These are phyloP conservation scores for Selene dorsalis DNA, from an alignment of 2,797 vertebrate genomes.

Conservation along the genomic window DNA sequence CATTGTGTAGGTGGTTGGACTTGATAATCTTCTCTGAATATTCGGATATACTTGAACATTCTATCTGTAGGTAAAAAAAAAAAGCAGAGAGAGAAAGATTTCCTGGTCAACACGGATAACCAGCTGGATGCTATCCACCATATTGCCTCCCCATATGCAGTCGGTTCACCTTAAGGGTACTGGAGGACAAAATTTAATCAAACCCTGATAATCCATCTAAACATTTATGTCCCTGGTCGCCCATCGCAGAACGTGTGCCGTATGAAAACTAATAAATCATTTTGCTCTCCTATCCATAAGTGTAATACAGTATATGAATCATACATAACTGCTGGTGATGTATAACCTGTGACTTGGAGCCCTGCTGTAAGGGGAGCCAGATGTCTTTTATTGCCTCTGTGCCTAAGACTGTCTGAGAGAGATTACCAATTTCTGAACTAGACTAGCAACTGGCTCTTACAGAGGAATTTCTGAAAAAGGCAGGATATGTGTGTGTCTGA, in stretches of 20 bases:
- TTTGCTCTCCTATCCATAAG: conserved; percentile 34
- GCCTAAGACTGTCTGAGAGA: conserved; percentile 29
- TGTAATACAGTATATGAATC: conserved; percentile 57
- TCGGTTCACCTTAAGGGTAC: conserved; percentile 38
- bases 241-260: conserved; percentile 21
- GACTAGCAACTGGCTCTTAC: conserved; percentile 3
- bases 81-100: neutral
- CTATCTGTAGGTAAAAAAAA: conserved; percentile 85
- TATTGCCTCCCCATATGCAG: neutral
- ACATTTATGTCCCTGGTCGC: conserved; percentile 27
- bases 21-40: conserved; percentile 99
- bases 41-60: conserved; percentile 98
- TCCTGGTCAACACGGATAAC: neutral
- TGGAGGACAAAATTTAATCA: conserved; percentile 56
- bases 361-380: conserved; percentile 23
- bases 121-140: neutral
- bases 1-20: conserved; percentile 96
- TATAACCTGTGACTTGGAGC: conserved; percentile 41
- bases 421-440: conserved; percentile 40
- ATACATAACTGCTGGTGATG: conserved; percentile 46
- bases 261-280: conserved; percentile 36
- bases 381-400: conserved; percentile 35
- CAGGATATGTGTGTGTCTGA: conserved; percentile 7
- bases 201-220: conserved; percentile 37
- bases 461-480: conserved; percentile 19